Percentiles rank a stretch among this genome's conserved stretches.
Conservation (phyloP, 2,797 vertebrate species). For the Pagetopsis macropterus region DNA sequence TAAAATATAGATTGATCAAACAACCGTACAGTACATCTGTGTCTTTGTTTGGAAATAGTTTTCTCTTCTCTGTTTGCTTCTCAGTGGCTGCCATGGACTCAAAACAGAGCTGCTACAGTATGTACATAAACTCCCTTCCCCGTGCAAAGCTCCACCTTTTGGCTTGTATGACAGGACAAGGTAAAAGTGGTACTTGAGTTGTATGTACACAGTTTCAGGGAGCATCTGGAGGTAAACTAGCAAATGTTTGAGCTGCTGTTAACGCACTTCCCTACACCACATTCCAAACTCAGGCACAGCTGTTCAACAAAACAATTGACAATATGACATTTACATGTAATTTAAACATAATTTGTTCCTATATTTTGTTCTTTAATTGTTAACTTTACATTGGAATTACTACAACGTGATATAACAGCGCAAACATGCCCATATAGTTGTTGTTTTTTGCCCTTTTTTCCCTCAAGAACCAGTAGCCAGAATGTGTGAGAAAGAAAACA, state of each 20-base stretch:
- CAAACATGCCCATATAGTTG: too few relatives aligned
- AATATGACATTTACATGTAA: too few relatives aligned
- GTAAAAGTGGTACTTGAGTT: constrained; percentile 22
- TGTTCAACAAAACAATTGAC: neutral
- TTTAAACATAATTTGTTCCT: too few relatives aligned
- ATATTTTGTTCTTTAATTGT: neutral
- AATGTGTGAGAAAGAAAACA: too few relatives aligned
- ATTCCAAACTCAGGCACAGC: neutral
- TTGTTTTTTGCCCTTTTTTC: too few relatives aligned
- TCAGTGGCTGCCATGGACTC: constrained; percentile 33
- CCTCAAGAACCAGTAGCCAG: too few relatives aligned
- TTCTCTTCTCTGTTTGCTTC: constrained; percentile 20
- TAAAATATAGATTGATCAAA: neutral
- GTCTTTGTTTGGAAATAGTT: constrained; percentile 16
- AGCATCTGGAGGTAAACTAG: constrained; percentile 7
- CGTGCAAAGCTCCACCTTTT: constrained; percentile 1
- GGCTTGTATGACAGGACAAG: constrained; percentile 2
- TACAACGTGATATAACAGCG: neutral
- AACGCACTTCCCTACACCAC: neutral
- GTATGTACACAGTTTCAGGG: constrained; percentile 11
- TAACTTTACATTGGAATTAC: neutral
- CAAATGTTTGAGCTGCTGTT: neutral
- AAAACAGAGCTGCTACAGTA: constrained; percentile 3
- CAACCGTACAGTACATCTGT: neutral
- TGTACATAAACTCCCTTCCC: constrained; percentile 8